These are phyloP conservation scores for Drosophila buzzatii DNA, from an alignment of 2,888 invertebrate species.

Conservation along the genomic window DNA sequence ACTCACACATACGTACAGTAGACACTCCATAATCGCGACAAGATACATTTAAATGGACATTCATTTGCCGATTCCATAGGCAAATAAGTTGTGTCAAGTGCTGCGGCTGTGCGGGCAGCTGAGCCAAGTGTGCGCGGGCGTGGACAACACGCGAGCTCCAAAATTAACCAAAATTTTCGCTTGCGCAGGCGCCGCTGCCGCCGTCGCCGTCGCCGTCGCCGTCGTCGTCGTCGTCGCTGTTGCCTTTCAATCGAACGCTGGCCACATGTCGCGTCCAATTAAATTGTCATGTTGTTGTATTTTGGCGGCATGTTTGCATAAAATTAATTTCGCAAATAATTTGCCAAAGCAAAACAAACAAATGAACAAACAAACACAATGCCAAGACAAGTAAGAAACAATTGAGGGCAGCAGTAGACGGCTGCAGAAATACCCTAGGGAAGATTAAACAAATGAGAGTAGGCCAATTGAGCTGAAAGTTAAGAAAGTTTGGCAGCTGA, in stretches of 20 bases:
- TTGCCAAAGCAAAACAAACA: slow-evolving; percentile 70
- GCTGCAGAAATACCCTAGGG: slow-evolving; percentile 27
- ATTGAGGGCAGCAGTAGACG: not conserved
- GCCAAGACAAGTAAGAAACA: slow-evolving; percentile 43
- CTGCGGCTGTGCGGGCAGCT: slow-evolving; percentile 27
- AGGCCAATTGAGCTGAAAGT: too few species aligned
- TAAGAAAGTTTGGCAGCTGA: too few species aligned
- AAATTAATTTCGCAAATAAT: slow-evolving; percentile 81
- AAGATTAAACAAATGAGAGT: not conserved
- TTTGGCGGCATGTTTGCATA: slow-evolving; percentile 81
- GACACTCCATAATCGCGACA: slow-evolving; percentile 50
- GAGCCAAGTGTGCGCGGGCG: slow-evolving; percentile 58
- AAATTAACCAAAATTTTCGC: slow-evolving; percentile 72
- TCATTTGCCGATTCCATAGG: slow-evolving; percentile 37
- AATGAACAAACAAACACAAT: slow-evolving; percentile 54
- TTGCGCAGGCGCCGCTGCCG: slow-evolving; percentile 68
- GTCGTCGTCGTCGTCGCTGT: slow-evolving; percentile 1
- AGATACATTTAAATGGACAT: slow-evolving; percentile 76
- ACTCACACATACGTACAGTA: slow-evolving; percentile 23
- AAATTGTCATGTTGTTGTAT: slow-evolving; percentile 81
- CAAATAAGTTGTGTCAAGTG: slow-evolving; percentile 19
- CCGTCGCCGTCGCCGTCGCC: slow-evolving; percentile 27
- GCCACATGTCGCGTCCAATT: slow-evolving; percentile 81
- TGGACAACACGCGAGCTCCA: slow-evolving; percentile 68
- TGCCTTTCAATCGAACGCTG: slow-evolving; percentile 42